These are phyloP conservation scores for Sanderia malayensis DNA, from an alignment of 30 jellyfish, hydroid and myxozoan genomes.

Conservation along the genomic window DNA sequence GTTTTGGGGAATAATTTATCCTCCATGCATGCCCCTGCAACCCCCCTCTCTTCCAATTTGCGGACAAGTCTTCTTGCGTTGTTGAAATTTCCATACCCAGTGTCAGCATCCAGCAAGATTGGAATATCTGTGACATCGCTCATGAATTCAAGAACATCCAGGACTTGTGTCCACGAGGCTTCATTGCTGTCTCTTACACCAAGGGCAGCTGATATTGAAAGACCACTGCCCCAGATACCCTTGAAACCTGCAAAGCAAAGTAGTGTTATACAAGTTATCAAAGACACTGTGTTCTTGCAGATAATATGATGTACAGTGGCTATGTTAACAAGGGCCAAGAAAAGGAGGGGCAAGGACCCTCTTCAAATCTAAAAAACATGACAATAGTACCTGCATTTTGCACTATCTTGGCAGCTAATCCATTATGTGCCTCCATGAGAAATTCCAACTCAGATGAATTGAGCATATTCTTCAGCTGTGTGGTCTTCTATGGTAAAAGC, in stretches of 20 bases:
- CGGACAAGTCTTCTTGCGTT: constrained; percentile 87
- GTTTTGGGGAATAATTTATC: constrained; percentile 92
- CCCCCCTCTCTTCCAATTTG: constrained; percentile 88
- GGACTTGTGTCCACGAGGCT: constrained; percentile 97
- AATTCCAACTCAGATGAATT: constrained; percentile 74
- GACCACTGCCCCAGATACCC: constrained; percentile 98
- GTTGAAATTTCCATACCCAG: constrained; percentile 94
- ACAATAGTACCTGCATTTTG: constrained; percentile 97
- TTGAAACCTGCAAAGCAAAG: constrained; percentile 64
- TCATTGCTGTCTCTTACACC: constrained; percentile 95
- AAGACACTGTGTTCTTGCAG: neutral
- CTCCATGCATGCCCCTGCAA: constrained; percentile 95
- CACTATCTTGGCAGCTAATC: constrained; percentile 91
- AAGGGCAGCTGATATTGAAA: constrained; percentile 83
- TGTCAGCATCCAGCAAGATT: constrained; percentile 89
- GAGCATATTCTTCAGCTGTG: constrained; percentile 80
- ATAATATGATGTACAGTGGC: neutral
- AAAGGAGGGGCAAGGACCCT: too few relatives aligned
- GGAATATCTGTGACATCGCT: constrained; percentile 88
- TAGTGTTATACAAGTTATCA: neutral
- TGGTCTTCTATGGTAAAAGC: constrained; percentile 64
- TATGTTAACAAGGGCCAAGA: neutral
- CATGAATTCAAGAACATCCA: constrained; percentile 85
- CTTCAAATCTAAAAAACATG: neutral
- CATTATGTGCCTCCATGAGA: constrained; percentile 97